A percentile compares a stretch with the other conserved stretches of the same genome.
phyloP scores from a whole-genome alignment of 1,140 invertebrate genomes.

The Drosophila quadrilineata region DNA sequence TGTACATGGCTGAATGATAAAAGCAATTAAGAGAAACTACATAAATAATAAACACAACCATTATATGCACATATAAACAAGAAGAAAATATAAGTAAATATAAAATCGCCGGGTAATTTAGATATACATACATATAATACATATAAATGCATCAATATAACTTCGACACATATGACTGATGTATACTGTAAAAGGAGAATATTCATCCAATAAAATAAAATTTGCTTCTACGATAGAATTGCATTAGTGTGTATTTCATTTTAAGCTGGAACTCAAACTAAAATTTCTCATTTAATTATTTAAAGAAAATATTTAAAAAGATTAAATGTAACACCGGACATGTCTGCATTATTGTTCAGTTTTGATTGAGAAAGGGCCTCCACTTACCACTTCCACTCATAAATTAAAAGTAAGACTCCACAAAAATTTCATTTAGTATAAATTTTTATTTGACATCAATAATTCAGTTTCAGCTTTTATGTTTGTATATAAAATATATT shows the following conservation, averaged over 20 bases:
- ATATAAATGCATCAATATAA: constrained; percentile 25
- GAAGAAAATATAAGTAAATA: neutral
- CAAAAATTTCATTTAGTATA: constrained; percentile 63
- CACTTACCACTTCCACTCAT: neutral
- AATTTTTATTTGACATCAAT: constrained; percentile 77
- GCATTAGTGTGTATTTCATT: constrained; percentile 8
- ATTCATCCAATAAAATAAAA: constrained; percentile 40
- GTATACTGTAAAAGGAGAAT: constrained; percentile 54
- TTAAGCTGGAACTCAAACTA: too few species aligned
- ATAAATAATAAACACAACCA: constrained; percentile 26
- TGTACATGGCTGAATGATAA: constrained; percentile 46
- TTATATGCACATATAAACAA: constrained; percentile 11
- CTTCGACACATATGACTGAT: constrained; percentile 39
- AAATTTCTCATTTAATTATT: too few species aligned
- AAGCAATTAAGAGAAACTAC: constrained; percentile 54
- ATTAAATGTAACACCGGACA: too few species aligned
- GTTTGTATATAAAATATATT: constrained; percentile 73
- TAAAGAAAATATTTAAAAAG: too few species aligned
- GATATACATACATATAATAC: constrained; percentile 24
- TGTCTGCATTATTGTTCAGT: constrained; percentile 14
- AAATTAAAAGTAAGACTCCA: neutral
- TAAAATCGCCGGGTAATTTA: constrained; percentile 30
- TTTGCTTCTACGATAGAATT: constrained; percentile 46
- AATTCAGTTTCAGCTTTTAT: constrained; percentile 67
- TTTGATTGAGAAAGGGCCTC: neutral